Percentiles rank a stretch among this genome's conserved stretches.
These are phyloP conservation scores for Neodiprion virginianus DNA, from an alignment of 1,140 invertebrate genomes.

Conservation along the genomic window DNA sequence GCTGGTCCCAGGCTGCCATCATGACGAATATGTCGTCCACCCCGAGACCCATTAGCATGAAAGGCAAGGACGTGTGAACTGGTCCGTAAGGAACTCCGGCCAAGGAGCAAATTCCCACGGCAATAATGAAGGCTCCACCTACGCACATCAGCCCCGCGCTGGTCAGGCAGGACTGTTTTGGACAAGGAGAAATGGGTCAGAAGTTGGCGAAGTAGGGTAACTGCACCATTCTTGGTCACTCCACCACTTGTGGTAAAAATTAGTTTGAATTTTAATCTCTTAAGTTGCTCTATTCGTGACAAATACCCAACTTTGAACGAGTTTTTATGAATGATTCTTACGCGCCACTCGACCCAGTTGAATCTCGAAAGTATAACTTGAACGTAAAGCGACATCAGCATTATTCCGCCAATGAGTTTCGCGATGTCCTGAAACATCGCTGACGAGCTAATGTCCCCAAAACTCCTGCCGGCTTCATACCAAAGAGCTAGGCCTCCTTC, in stretches of 20 bases:
- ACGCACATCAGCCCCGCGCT: constrained; percentile 73
- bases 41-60: constrained; percentile 81
- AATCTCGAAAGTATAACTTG: constrained; percentile 75
- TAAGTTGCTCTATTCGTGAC: too few species aligned
- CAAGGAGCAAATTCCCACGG: constrained; percentile 76
- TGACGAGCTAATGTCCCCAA: constrained; percentile 72
- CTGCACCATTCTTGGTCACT: too few species aligned
- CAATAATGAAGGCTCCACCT: constrained; percentile 77
- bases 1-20: constrained; percentile 75
- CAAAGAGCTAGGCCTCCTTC: constrained; percentile 59
- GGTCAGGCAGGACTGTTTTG: constrained; percentile 49
- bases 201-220: too few species aligned
- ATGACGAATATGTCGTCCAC: constrained; percentile 86
- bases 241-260: too few species aligned
- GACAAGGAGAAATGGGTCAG: not conserved
- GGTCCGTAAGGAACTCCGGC: constrained; percentile 80
- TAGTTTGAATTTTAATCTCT: too few species aligned
- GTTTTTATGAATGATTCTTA: constrained; percentile 46
- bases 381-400: constrained; percentile 78
- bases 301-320: not conserved
- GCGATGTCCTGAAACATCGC: constrained; percentile 77
- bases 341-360: constrained; percentile 77
- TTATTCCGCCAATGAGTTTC: constrained; percentile 71
- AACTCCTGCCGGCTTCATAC: constrained; percentile 74
- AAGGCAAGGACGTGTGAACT: constrained; percentile 82